Evolutionary conservation across 2,113 vertebrate genomes (phyloP).

Genomic region (Origma solitaria): DNA sequence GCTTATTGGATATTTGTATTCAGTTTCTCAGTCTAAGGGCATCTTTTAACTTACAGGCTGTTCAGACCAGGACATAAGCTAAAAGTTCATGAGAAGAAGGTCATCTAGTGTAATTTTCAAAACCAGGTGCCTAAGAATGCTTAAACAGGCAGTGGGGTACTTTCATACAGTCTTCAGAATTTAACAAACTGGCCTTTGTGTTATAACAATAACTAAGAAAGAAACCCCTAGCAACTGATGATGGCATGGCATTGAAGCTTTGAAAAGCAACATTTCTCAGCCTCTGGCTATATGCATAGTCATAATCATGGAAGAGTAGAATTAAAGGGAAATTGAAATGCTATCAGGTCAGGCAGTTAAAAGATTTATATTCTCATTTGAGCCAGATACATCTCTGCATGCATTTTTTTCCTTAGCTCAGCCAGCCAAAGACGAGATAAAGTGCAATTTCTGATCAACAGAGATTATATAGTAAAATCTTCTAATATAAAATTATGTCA

Average conservation of each 20-base stretch:
- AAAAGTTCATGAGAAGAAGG: background rate
- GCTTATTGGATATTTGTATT: background rate
- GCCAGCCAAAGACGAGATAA: background rate
- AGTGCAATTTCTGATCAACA: background rate
- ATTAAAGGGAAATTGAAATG: background rate
- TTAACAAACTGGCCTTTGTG: background rate
- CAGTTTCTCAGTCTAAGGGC: background rate
- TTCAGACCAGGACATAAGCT: background rate
- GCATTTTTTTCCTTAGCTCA: background rate
- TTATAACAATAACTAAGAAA: background rate
- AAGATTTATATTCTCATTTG: background rate
- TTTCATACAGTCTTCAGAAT: background rate
- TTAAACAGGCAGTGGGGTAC: background rate
- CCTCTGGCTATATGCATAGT: background rate
- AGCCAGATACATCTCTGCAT: background rate
- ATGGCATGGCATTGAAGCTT: background rate
- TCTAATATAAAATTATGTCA: background rate
- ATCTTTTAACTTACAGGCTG: background rate
- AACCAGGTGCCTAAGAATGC: background rate
- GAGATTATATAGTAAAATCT: background rate
- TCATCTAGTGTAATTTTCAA: background rate
- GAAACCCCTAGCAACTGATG: background rate
- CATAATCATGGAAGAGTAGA: background rate
- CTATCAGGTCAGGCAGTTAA: background rate
- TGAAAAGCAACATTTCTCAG: background rate